Percentiles rank a stretch among this genome's conserved stretches.
Evolutionary conservation across 2,888 invertebrate genomes (phyloP).

Genomic region (Drosophila helvetica): DNA sequence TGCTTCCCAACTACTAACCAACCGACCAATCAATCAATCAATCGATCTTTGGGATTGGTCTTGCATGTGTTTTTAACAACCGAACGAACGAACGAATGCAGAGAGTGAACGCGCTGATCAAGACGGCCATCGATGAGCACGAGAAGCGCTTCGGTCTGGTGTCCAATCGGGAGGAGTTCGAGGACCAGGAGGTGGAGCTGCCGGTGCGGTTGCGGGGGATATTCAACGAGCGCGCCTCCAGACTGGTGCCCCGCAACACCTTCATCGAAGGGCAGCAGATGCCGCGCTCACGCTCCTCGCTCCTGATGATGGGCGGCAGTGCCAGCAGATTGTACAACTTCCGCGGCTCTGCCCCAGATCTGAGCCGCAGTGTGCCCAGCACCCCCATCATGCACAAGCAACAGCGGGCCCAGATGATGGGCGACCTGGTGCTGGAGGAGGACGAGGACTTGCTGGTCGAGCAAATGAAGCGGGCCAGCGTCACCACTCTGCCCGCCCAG

Average conservation of each 20-base stretch:
- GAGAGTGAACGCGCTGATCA: constrained; percentile 73
- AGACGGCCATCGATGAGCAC: constrained; percentile 65
- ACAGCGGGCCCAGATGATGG: constrained; percentile 65
- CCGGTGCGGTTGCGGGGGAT: constrained; percentile 81
- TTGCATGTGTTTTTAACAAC: constrained; percentile 66
- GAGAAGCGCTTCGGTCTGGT: constrained; percentile 65
- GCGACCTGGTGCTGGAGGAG: constrained; percentile 74
- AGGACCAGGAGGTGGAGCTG: constrained; percentile 81
- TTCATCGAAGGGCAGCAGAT: constrained; percentile 85
- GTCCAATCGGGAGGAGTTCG: constrained; percentile 70
- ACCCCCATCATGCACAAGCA: constrained; percentile 80
- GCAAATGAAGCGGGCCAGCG: constrained; percentile 63
- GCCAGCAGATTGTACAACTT: constrained; percentile 64
- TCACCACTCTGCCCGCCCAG: constrained; percentile 54
- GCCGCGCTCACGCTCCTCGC: constrained; percentile 85
- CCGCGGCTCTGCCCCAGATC: constrained; percentile 82
- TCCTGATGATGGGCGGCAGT: constrained; percentile 83
- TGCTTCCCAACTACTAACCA: constrained; percentile 71
- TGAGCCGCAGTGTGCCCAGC: constrained; percentile 83
- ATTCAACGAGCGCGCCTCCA: constrained; percentile 71
- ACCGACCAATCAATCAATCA: constrained; percentile 55
- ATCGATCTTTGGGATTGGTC: constrained; percentile 42
- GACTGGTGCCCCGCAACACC: constrained; percentile 79
- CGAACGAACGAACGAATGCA: constrained; percentile 45
- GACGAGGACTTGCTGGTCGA: constrained; percentile 57